phyloP scores from a whole-genome alignment of 2,113 vertebrate species.

The Sceloporus tristichus region DNA sequence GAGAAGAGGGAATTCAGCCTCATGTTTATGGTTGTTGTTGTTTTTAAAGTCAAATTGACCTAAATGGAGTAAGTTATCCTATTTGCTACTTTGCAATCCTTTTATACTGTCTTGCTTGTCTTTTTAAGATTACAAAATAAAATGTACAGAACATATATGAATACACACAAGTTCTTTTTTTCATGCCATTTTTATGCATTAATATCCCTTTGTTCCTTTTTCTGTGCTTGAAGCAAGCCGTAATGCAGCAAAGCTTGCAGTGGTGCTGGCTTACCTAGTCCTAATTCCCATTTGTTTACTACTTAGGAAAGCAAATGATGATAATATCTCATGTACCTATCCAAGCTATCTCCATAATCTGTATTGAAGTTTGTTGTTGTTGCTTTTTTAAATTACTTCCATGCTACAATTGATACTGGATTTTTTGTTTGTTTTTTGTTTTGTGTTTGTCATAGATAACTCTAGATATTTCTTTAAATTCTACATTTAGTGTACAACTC shows the following conservation, averaged over 20 bases:
- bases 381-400: neutral
- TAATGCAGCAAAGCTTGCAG: neutral
- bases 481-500: too few species aligned
- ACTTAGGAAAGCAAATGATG: neutral
- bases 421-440: neutral
- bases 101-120: neutral
- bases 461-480: too few species aligned
- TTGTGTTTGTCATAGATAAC: neutral
- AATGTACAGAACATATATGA: neutral
- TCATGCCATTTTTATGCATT: neutral
- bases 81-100: neutral
- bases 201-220: neutral
- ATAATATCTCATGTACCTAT: neutral
- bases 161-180: too few species aligned
- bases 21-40: neutral
- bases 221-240: neutral
- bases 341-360: neutral
- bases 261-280: neutral
- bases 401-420: too few species aligned
- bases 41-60: neutral
- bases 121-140: neutral
- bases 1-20: neutral
- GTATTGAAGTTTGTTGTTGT: neutral
- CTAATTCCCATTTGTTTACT: neutral
- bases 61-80: neutral